Conservation (phyloP, 2,888 invertebrate genomes). For the Tanypteryx hageni region DNA sequence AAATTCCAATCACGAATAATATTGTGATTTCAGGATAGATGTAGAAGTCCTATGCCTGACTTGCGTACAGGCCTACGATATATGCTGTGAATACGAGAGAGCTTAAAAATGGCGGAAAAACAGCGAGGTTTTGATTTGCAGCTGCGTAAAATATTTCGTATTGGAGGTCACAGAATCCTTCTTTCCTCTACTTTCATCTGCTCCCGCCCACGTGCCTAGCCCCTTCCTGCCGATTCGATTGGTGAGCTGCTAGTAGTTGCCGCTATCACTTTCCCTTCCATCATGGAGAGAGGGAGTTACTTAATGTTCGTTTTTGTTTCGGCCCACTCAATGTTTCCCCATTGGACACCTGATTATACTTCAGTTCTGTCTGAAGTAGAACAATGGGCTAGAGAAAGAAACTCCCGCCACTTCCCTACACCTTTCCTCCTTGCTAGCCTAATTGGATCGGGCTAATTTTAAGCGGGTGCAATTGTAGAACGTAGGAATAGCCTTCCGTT, state of each 20-base stretch:
- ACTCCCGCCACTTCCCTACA: not conserved
- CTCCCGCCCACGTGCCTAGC: not conserved
- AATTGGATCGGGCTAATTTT: not conserved
- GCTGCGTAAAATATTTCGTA: not conserved
- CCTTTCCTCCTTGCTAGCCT: not conserved
- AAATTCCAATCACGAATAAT: too few relatives aligned
- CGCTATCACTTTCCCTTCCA: too few relatives aligned
- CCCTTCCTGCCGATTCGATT: not conserved
- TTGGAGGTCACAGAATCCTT: not conserved
- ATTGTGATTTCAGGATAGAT: too few relatives aligned
- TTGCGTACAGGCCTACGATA: too few relatives aligned
- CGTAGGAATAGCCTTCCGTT: not conserved
- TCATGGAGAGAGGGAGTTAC: too few relatives aligned
- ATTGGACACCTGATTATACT: not conserved
- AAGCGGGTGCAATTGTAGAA: too few relatives aligned
- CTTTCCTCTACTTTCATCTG: not conserved
- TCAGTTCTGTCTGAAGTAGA: not conserved
- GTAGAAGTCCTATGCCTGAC: too few relatives aligned
- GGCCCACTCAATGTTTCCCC: not conserved
- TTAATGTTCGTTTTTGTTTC: too few relatives aligned
- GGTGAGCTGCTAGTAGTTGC: not conserved
- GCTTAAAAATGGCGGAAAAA: not conserved
- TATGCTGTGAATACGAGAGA: too few relatives aligned
- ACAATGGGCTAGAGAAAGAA: not conserved
- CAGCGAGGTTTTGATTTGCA: not conserved